Conservation (phyloP, 2,797 vertebrate genomes). For the Lateolabrax maculatus region DNA sequence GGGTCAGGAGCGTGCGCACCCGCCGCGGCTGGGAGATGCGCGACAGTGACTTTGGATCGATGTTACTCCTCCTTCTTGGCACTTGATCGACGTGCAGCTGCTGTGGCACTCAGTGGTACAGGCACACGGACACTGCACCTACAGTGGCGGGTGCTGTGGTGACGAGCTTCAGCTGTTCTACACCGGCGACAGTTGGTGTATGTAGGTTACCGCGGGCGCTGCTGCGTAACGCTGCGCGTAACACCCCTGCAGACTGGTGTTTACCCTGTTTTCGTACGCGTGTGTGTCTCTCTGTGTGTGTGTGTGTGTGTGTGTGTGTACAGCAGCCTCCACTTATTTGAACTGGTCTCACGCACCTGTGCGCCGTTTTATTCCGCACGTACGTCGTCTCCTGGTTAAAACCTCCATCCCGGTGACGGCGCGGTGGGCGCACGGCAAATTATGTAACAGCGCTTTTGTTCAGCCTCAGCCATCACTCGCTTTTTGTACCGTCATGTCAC, state of each 20-base stretch:
- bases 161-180: not conserved
- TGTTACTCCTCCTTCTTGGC: not conserved
- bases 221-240: not conserved
- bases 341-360: conserved; percentile 36
- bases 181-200: too few relatives aligned
- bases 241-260: not conserved
- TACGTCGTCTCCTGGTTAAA: not conserved
- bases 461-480: too few relatives aligned
- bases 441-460: conserved; percentile 65
- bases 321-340: not conserved
- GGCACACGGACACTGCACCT: too few relatives aligned
- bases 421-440: conserved; percentile 45
- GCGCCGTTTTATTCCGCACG: conserved; percentile 1
- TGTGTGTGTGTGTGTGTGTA: too few relatives aligned
- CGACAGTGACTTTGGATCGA: not conserved
- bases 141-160: not conserved
- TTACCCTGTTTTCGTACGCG: not conserved
- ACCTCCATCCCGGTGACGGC: too few relatives aligned
- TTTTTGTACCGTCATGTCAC: conserved; percentile 5
- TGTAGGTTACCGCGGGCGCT: conserved; percentile 28
- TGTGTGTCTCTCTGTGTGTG: not conserved
- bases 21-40: not conserved
- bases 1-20: not conserved
- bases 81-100: not conserved
- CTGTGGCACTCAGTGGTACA: not conserved